Evolutionary conservation across 2,113 vertebrate genomes (phyloP).

Genomic region (Talpa occidentalis): DNA sequence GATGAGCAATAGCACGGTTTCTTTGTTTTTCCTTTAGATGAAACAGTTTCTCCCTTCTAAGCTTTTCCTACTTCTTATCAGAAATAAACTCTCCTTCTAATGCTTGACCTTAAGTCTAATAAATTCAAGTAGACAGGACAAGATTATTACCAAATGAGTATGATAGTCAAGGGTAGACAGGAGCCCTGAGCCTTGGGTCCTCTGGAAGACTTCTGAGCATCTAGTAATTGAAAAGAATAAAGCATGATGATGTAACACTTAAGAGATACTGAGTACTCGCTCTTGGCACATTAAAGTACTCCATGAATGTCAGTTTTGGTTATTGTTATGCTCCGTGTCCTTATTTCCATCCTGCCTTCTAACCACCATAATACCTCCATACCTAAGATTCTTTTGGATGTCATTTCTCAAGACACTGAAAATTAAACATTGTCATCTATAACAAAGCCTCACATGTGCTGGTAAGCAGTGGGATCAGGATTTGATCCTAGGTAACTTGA

Average conservation of each 20-base stretch:
- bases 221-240: not conserved
- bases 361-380: not conserved
- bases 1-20: not conserved
- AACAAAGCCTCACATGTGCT: not conserved
- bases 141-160: not conserved
- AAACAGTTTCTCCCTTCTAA: not conserved
- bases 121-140: not conserved
- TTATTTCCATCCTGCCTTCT: not conserved
- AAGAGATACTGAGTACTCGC: not conserved
- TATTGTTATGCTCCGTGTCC: not conserved
- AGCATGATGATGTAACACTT: not conserved
- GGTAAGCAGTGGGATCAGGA: not conserved
- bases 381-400: not conserved
- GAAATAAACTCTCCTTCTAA: not conserved
- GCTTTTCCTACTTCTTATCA: not conserved
- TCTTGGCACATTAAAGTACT: not conserved
- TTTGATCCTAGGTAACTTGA: not conserved
- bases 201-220: not conserved
- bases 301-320: not conserved
- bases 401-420: not conserved
- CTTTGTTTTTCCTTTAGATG: not conserved
- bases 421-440: not conserved
- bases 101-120: not conserved
- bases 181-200: not conserved
- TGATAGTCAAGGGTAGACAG: not conserved